Evolutionary conservation across 2,113 vertebrate genomes (phyloP), one percentile per base, ranked within the genome.

Genomic region (Pavo muticus): DNA sequence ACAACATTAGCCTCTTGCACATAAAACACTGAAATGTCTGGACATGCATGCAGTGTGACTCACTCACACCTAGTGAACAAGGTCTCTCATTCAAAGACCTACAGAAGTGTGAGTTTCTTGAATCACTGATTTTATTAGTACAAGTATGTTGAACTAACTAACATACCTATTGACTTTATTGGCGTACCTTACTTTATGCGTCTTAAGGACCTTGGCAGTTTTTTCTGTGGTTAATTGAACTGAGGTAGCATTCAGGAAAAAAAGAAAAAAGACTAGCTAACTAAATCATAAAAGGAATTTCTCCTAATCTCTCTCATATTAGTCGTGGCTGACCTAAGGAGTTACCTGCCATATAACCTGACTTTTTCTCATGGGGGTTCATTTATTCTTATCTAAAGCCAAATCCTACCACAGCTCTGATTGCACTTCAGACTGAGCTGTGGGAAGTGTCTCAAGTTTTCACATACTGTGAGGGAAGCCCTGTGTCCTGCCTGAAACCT

Each of bases 41-140:
- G 93, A 94, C 94, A 96, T 89, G 95, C 54, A 86, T 78, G 72
- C 81, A 81, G 52, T 81, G 87, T 97, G 97, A 97, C 94, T 98
- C 97, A 97, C 96, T 97, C 96, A 96, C 95, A 97, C 97, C 96
- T 97, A 95, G 91, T 45, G 91, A 98, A 95, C 92, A 94, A 86
- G 92, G 96, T 93, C 94, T 97, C 95, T 96, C 91, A 91, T 97
- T 97, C 81, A 81, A 94, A 94, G 85, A 50, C 86, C 87, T 78
- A 56, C 69, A 97, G 84, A 97, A 96, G 96, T 96, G 96, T 95
- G 90, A 97, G 95, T 88, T 96, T 96, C 93, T 96, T 95, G 95
- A 97, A 96, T 95, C 94, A 64, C 48, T 87, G 84, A 84, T 94
- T 96, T 97, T 90, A 93, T 98, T 94, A 95, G 96, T 83, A 91